These are phyloP conservation scores for Parazoanthus darwini DNA, from an alignment of 92 coral and sea anemone genomes.

Conservation along the genomic window DNA sequence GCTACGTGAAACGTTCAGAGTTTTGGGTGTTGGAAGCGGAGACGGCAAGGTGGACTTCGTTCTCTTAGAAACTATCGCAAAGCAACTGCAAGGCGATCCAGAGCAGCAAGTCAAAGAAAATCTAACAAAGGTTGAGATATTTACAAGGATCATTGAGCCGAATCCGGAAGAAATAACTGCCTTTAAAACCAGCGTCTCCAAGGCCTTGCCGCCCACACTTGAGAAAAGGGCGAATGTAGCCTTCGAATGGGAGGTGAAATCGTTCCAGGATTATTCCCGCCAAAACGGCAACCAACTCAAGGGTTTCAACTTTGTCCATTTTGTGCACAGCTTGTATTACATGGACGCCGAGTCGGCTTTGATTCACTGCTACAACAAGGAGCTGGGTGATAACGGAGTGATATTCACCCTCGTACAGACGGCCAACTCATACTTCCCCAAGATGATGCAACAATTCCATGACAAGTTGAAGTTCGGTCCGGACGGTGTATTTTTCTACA, in stretches of 20 bases:
- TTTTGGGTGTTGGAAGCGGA: slow-evolving; percentile 63
- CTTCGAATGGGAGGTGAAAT: slow-evolving; percentile 59
- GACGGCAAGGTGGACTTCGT: slow-evolving; percentile 48
- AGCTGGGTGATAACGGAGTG: slow-evolving; percentile 48
- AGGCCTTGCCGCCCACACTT: slow-evolving; percentile 41
- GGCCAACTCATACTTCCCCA: slow-evolving; percentile 47
- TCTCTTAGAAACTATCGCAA: slow-evolving; percentile 47
- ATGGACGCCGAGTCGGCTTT: slow-evolving; percentile 56
- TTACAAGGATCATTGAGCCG: slow-evolving; percentile 49
- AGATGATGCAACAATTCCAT: slow-evolving; percentile 50
- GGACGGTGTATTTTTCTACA: slow-evolving; percentile 54
- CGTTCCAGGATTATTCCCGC: slow-evolving; percentile 41
- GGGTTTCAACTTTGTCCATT: slow-evolving; percentile 48
- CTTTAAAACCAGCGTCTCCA: slow-evolving; percentile 42
- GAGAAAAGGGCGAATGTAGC: slow-evolving; percentile 32
- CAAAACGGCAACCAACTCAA: slow-evolving; percentile 16
- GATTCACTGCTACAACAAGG: slow-evolving; percentile 38
- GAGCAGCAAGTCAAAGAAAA: neutral
- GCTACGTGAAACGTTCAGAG: slow-evolving; percentile 19
- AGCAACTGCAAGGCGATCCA: slow-evolving; percentile 19
- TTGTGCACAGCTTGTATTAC: slow-evolving; percentile 58
- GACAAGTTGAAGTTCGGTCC: slow-evolving; percentile 50
- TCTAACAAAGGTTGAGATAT: slow-evolving; percentile 21
- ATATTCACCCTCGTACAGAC: slow-evolving; percentile 59
- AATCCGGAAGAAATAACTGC: slow-evolving; percentile 41